Evolutionary conservation across 2,113 vertebrate genomes (phyloP).

Genomic region (Rhinogobius similis): DNA sequence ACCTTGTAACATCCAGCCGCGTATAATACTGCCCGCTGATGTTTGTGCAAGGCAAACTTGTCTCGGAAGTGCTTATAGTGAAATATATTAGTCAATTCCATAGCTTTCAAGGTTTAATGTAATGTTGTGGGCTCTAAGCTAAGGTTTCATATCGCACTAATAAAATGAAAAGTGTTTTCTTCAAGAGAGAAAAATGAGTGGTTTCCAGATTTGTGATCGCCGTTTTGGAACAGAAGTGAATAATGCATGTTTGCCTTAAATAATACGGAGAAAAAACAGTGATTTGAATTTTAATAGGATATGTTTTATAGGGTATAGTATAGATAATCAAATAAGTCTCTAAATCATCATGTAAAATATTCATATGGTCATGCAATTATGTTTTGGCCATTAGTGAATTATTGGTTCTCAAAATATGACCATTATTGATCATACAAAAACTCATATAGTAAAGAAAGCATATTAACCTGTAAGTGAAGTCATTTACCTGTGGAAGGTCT

Average conservation of each 20-base stretch:
- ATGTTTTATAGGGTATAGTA: neutral
- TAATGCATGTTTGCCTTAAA: neutral
- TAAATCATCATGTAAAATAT: no score
- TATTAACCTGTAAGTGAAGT: neutral
- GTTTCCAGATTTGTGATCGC: neutral
- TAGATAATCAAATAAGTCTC: no score
- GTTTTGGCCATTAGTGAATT: no score
- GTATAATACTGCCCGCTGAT: neutral
- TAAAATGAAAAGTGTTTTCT: neutral
- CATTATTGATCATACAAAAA: neutral
- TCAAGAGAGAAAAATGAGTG: neutral
- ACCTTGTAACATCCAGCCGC: constrained; percentile 14
- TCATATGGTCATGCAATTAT: neutral
- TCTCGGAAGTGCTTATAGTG: constrained; percentile 18
- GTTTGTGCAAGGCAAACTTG: constrained; percentile 28
- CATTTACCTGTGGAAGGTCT: constrained; percentile 64
- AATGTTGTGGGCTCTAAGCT: neutral
- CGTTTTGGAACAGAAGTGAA: neutral
- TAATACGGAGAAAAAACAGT: neutral
- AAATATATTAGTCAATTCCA: neutral
- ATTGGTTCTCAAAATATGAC: neutral
- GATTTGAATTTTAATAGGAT: neutral
- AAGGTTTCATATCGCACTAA: neutral
- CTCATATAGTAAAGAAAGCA: neutral
- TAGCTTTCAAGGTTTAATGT: neutral